phyloP scores from a whole-genome alignment of 2,113 vertebrate species.

The Chlamydotis undulata region DNA sequence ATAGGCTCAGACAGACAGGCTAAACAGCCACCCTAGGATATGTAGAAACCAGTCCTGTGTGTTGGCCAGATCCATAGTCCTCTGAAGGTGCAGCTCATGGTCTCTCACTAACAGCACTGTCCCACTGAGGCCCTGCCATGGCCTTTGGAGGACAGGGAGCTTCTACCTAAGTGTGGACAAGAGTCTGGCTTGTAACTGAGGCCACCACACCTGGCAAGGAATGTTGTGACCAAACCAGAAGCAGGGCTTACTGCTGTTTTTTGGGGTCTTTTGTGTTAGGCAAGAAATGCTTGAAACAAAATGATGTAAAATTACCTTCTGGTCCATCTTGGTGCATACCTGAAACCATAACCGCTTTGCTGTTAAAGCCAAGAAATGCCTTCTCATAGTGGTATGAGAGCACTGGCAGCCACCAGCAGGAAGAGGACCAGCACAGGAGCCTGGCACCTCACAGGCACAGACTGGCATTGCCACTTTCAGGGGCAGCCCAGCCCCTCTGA shows the following conservation, averaged over 20 bases:
- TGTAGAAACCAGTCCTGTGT: background rate
- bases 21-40: background rate
- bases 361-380: background rate
- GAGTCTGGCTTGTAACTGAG: background rate
- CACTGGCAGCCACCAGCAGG: background rate
- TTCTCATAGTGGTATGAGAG: background rate
- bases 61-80: fast-evolving
- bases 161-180: background rate
- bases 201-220: background rate
- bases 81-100: background rate
- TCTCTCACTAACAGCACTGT: background rate
- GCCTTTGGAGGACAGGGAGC: background rate
- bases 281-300: background rate
- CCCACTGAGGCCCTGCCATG: no score
- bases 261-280: background rate
- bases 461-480: background rate
- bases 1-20: background rate
- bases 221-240: background rate
- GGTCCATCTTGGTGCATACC: background rate
- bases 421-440: background rate
- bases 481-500: background rate
- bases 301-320: background rate
- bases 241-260: background rate
- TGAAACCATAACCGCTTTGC: background rate
- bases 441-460: fast-evolving